A percentile compares a stretch with the other conserved stretches of the same genome.
These are phyloP conservation scores for Eupeodes corollae DNA, from an alignment of 1,140 invertebrate genomes.

Conservation along the genomic window DNA sequence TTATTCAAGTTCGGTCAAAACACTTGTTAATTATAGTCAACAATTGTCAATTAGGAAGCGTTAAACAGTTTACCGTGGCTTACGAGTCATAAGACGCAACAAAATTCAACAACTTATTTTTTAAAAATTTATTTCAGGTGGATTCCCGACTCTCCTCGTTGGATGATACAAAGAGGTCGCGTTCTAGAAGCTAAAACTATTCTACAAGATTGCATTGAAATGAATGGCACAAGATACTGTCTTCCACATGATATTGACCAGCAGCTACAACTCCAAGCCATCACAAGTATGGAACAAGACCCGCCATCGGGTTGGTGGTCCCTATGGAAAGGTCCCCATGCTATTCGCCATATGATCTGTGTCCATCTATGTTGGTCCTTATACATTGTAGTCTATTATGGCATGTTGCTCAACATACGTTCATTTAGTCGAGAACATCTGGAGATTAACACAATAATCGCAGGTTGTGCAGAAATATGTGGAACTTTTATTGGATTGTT, in stretches of 20 bases:
- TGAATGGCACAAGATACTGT: conserved; percentile 37
- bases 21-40: no score
- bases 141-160: conserved; percentile 73
- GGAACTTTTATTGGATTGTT: conserved; percentile 36
- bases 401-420: conserved; percentile 37
- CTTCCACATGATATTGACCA: conserved; percentile 34
- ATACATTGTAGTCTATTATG: conserved; percentile 37
- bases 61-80: no score
- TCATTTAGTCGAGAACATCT: conserved; percentile 37
- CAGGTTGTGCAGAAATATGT: conserved; percentile 33
- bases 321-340: conserved; percentile 31
- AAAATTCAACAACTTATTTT: no score
- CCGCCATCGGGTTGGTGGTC: conserved; percentile 33
- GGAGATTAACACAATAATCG: conserved; percentile 33
- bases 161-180: conserved; percentile 64
- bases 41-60: no score
- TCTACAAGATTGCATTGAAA: conserved; percentile 54
- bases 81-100: no score
- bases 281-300: conserved; percentile 29
- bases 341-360: conserved; percentile 27
- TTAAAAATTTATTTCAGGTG: conserved; percentile 14
- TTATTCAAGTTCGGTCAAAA: no score
- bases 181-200: conserved; percentile 61
- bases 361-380: conserved; percentile 34
- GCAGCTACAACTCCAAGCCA: conserved; percentile 32